Conservation (phyloP, 2,888 invertebrate species). For the Eueremaeus valkanovi region DNA sequence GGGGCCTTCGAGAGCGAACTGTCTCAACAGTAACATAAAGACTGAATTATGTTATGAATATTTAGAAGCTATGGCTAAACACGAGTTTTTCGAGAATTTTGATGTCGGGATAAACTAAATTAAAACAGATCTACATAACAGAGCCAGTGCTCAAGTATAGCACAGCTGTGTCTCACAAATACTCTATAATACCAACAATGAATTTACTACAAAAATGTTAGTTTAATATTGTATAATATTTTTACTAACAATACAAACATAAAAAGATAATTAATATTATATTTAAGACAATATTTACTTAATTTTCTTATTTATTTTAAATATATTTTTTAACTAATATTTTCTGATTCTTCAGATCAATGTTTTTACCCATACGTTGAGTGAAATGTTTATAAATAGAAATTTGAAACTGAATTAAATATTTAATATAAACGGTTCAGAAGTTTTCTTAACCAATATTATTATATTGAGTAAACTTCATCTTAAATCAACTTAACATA, state of each 20-base stretch:
- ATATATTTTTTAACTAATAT: no score
- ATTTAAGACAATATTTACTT: no score
- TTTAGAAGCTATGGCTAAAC: constrained; percentile 7
- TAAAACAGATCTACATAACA: constrained; percentile 17
- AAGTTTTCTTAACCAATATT: neutral
- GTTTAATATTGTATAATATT: no score
- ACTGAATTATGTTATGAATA: constrained; percentile 22
- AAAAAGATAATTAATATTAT: no score
- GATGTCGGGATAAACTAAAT: neutral
- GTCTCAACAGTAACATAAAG: constrained; percentile 23
- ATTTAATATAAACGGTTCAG: neutral
- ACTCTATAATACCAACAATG: no score
- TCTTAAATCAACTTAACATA: neutral
- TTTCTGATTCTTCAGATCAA: no score
- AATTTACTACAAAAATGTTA: no score
- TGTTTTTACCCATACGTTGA: no score
- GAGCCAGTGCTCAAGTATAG: no score
- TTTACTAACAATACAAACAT: no score
- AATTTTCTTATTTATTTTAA: no score
- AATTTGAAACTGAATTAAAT: neutral
- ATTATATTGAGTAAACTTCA: constrained; percentile 2
- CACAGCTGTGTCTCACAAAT: neutral
- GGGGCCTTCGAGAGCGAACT: neutral
- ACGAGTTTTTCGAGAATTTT: neutral
- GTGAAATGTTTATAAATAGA: neutral